Base-by-base conservation (phyloP, 2,113 vertebrate species). In the Haliaeetus leucogaster region DNA sequence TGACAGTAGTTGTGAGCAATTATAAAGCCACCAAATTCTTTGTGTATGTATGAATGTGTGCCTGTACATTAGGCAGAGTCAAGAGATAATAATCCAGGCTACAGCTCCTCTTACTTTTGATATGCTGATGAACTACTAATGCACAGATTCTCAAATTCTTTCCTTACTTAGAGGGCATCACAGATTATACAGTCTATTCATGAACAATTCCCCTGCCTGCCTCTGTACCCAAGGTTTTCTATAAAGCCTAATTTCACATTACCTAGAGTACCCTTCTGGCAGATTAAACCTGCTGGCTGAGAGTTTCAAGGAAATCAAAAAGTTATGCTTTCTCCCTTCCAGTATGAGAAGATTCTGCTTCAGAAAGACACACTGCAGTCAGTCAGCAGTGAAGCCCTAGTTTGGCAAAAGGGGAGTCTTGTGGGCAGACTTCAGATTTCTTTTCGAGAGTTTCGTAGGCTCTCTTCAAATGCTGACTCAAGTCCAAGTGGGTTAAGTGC, bases 61-160 rank as follows among this genome's bases (percentile, higher is more conserved):
- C 32, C 36, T 72, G 55, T 48, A 32, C 0, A 0, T 23, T 5
- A 34, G 48, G 53, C 17, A 73, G 23, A 47, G 13, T 7, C 40
- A 34, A 48, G 34, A 70, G 26, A 55, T 6, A 45, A 82, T 7
- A 66, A 71, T 6, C 68, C 84, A 82, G 43, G 30, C 27, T 58
- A 56, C 5, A 14, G 29, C 34, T 73, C 13, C 29, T 71, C 1
- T 3, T 34, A 32, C 27, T 66, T 86, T 43, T 84, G 55, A 58
- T 73, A 38, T 13, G 40, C 34, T 83, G 42, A 68, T 65, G 16
- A 84, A 71, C 4, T 36, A 38, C 10, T 23, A 32, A 65, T 5
- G 19, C 30, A 77, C 29, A 82, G n/a, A 52, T 87, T 42, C 56
- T 68, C 43, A 32, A 26, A 17, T 30, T 76, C 61, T 45, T 61